Evolutionary conservation across 2,113 vertebrate species (phyloP), one percentile per base, ranked within the genome.

Genomic region (Mesocricetus auratus): DNA sequence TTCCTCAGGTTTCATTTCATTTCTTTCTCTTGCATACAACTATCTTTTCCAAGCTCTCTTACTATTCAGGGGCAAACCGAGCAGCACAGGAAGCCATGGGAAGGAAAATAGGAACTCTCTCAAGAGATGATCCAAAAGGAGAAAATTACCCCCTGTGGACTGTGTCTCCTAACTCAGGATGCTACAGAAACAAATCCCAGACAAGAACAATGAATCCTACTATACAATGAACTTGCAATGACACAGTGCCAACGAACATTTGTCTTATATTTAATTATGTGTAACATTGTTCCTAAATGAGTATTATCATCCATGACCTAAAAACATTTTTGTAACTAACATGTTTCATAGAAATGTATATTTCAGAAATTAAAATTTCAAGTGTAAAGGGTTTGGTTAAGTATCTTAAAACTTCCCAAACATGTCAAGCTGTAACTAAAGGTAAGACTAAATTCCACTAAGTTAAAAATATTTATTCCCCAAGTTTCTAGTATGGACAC

Each of bases 21-120:
- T 92, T 77, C 15, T 86, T 64, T 85, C 60, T 47, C 31, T 26
- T 87, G 36, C 62, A n/a, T 66, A 66, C 73, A 86, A 86, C 39
- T n/a, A 91, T 93, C 42, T 86, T 75, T 64, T 53, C 95, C 81
- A n/a, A n/a, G n/a, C 97, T 94, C 79, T 69, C 89, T 97, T 90
- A 93, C 93, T 97, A 77, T 97, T 96, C 60, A 85, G 96, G 94
- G 97, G 85, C 50, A 97, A 96, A 98, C 33, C 39, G 81, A 96
- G 87, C 94, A 79, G 96, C 94, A 98, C 60, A 97, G 0, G 97
- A 98, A 98, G 95, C 95, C 96, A 97, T 77, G 97, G n/a, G 94
- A 92, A 97, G n/a, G 94, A 94, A 98, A 98, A 97, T 26, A 86
- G 95, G 86, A 97, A 97, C 77, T 98, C 98, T 94, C 98, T 22